phyloP scores from a whole-genome alignment of 1,140 invertebrate genomes.

The Drosophila paulistorum region DNA sequence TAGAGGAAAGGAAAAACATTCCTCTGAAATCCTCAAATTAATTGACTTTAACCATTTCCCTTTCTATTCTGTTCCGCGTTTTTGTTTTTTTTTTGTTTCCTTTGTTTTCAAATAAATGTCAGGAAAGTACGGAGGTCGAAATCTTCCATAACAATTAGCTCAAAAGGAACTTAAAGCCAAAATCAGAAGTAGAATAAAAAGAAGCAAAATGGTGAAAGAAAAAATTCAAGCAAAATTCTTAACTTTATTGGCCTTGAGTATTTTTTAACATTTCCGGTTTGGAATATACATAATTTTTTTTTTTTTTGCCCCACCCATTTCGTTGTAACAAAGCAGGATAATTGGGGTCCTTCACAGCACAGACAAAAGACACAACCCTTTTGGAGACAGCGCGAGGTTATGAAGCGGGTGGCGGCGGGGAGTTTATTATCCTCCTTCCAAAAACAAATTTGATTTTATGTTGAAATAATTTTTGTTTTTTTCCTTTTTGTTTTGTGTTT shows the following conservation, averaged over 20 bases:
- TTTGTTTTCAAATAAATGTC: slow-evolving; percentile 1
- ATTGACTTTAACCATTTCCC: slow-evolving; percentile 9
- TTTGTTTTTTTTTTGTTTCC: not conserved
- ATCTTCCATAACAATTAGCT: slow-evolving; percentile 7
- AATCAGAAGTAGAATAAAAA: too few relatives aligned
- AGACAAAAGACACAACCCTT: slow-evolving; percentile 11
- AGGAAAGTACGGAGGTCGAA: not conserved
- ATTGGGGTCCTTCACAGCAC: slow-evolving; percentile 3
- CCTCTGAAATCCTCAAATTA: slow-evolving; percentile 9
- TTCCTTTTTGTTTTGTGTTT: slow-evolving; percentile 11
- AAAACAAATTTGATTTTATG: slow-evolving; percentile 34
- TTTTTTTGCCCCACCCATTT: not conserved
- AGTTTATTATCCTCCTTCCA: too few relatives aligned
- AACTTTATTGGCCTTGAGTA: slow-evolving; percentile 5
- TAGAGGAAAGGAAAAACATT: not conserved
- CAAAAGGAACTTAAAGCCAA: slow-evolving; percentile 1
- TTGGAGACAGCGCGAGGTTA: not conserved
- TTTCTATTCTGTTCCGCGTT: not conserved
- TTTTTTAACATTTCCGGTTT: slow-evolving; percentile 10
- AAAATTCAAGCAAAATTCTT: slow-evolving; percentile 4
- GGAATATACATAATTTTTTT: not conserved
- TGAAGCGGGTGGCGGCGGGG: too few relatives aligned
- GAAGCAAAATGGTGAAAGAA: not conserved
- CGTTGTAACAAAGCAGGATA: slow-evolving; percentile 6
- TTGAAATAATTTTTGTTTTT: slow-evolving; percentile 34